These are phyloP conservation scores for Lophius americanus DNA, from an alignment of 2,797 vertebrate species.

Conservation along the genomic window DNA sequence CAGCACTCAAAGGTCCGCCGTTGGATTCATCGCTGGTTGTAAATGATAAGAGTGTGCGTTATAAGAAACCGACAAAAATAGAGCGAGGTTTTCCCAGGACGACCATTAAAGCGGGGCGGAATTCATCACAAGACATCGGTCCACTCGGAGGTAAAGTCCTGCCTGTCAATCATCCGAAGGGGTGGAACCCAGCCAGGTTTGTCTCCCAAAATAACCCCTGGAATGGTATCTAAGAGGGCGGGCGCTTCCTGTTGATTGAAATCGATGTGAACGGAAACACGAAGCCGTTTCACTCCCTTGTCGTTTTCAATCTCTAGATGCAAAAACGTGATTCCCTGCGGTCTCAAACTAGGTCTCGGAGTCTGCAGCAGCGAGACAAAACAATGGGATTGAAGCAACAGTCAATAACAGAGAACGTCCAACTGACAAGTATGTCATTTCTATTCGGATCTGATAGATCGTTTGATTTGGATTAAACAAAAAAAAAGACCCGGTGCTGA, in stretches of 20 bases:
- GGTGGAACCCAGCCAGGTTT: constrained; percentile 3
- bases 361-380: constrained; percentile 26
- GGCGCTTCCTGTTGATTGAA: constrained; percentile 20
- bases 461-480: constrained; percentile 58
- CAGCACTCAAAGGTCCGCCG: constrained; percentile 35
- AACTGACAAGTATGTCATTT: constrained; percentile 54
- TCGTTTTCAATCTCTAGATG: constrained; percentile 32
- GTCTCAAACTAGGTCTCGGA: constrained; percentile 40
- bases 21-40: constrained; percentile 52
- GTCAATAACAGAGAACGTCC: constrained; percentile 43
- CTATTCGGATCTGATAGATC: constrained; percentile 49
- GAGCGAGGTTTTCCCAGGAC: constrained; percentile 33
- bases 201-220: constrained; percentile 23
- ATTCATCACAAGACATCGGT: constrained; percentile 29
- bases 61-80: constrained; percentile 39
- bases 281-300: constrained; percentile 20
- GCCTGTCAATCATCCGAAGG: constrained; percentile 16
- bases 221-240: constrained; percentile 23
- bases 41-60: constrained; percentile 46
- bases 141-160: constrained; percentile 7
- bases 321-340: constrained; percentile 37
- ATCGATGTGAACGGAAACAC: constrained; percentile 27
- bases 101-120: constrained; percentile 28
- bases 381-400: constrained; percentile 28
- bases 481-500: constrained; percentile 30